Evolutionary conservation across 1,140 invertebrate genomes (phyloP).

Genomic region (Lanistes nyassanus): DNA sequence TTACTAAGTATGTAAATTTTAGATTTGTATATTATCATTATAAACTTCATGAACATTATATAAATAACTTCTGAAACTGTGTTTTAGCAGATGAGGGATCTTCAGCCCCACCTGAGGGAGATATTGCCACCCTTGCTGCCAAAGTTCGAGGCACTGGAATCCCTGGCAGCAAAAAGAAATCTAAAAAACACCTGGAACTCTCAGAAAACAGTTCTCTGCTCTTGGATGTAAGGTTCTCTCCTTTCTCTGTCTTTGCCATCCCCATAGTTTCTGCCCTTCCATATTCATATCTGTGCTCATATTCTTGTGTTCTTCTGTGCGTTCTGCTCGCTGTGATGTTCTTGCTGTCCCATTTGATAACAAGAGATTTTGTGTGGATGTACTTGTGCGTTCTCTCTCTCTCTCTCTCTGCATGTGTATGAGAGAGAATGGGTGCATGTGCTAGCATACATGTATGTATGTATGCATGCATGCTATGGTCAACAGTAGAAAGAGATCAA

Average conservation of each 20-base stretch:
- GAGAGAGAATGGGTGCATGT: too few species aligned
- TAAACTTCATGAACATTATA: too few species aligned
- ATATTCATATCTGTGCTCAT: neutral
- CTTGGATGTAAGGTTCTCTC: neutral
- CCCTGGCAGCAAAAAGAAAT: conserved; percentile 27
- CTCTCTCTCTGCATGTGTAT: too few species aligned
- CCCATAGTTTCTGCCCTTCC: too few species aligned
- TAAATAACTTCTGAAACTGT: conserved; percentile 1
- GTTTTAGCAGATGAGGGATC: conserved; percentile 28
- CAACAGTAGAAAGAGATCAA: too few species aligned
- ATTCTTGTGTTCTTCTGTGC: conserved; percentile 2
- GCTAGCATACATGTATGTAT: too few species aligned
- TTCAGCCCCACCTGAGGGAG: conserved; percentile 23
- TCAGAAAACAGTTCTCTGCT: conserved; percentile 26
- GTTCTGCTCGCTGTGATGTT: conserved; percentile 1
- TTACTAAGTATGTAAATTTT: too few species aligned
- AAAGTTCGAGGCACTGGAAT: conserved; percentile 16
- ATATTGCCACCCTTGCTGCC: conserved; percentile 25
- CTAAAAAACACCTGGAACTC: conserved; percentile 30
- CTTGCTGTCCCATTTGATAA: too few species aligned
- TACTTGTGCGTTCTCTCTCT: too few species aligned
- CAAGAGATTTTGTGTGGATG: too few species aligned
- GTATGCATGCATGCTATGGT: too few species aligned
- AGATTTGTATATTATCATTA: too few species aligned
- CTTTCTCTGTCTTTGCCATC: neutral